Conservation (phyloP, 2,888 invertebrate species). For the Spicauda simplicius region DNA sequence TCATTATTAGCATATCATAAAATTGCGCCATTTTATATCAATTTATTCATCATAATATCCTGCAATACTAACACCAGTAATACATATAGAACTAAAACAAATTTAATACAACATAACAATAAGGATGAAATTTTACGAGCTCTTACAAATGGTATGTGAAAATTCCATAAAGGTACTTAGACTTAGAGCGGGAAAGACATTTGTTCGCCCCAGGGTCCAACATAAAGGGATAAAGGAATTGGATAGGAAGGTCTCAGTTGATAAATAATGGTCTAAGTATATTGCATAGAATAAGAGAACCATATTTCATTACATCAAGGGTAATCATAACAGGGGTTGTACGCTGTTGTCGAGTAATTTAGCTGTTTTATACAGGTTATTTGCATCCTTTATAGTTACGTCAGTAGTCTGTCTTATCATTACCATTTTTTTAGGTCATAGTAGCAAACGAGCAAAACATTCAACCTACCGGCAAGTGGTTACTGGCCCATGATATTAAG, state of each 20-base stretch:
- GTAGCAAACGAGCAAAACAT: no score
- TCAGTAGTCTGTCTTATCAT: no score
- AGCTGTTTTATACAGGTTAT: no score
- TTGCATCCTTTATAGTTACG: no score
- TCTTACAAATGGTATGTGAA: constrained; percentile 48
- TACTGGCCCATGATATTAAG: no score
- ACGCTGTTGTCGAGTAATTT: no score
- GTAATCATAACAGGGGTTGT: no score
- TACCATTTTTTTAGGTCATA: no score
- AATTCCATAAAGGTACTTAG: constrained; percentile 56
- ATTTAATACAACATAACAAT: constrained; percentile 15
- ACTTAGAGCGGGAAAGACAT: constrained; percentile 56
- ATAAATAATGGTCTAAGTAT: constrained; percentile 58
- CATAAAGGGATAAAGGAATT: constrained; percentile 69
- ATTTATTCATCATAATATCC: neutral
- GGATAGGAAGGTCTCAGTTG: constrained; percentile 57
- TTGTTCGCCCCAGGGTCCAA: constrained; percentile 60
- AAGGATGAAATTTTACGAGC: constrained; percentile 27
- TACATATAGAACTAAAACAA: constrained; percentile 9
- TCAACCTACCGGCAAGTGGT: no score
- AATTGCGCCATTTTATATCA: neutral
- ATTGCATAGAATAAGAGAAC: neutral
- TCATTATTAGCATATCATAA: no score
- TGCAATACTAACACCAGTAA: neutral
- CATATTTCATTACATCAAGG: neutral